Evolutionary conservation across 2,888 invertebrate genomes (phyloP), one percentile per base, ranked within the genome.

Genomic region (Trileptium ribeirensis): DNA sequence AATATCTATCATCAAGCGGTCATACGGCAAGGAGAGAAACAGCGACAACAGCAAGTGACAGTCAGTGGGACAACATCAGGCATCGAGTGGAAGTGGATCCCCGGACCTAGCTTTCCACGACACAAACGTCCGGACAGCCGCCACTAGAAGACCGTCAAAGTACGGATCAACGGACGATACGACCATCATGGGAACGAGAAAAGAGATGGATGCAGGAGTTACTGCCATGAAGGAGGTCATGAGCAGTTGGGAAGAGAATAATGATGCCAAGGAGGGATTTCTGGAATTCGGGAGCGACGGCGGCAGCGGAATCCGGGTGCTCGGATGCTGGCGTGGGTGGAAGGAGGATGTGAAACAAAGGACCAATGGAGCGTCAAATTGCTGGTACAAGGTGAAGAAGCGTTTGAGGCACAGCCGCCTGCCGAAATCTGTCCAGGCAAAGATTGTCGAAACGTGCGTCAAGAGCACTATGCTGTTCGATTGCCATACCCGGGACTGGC

Each of bases 281-380:
- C 33, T 31, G 31, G 33, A 31, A 8, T 70, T 70, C n/a, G 70
- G 70, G 3, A 70, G 70, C 36, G 70, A 70, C 15, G 70, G n/a
- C n/a, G n/a, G n/a, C n/a, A n/a, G n/a, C n/a, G n/a, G n/a, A n/a
- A n/a, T n/a, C n/a, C n/a, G n/a, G n/a, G n/a, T n/a, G n/a, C n/a
- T 64, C n/a, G 70, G 70, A 8, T 70, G 70, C 70, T 70, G 70
- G 70, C 33, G 3, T 19, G 70, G 70, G 8, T 70, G 70, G 70
- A 70, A 70, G 36, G 70, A 70, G n/a, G 70, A 70, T 36, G 31
- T 70, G 70, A 70, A 70, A 70, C 70, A 70, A 36, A 8, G 70
- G 19, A 8, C n/a, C 8, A 70, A 31, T 15, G 8, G 70, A 31
- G 70, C 70, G n/a, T 70, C 70, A 8, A 15, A 70, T 36, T 8